These are phyloP conservation scores for Loris lydekkerianus DNA, from an alignment of 2,797 vertebrate species.

Conservation along the genomic window DNA sequence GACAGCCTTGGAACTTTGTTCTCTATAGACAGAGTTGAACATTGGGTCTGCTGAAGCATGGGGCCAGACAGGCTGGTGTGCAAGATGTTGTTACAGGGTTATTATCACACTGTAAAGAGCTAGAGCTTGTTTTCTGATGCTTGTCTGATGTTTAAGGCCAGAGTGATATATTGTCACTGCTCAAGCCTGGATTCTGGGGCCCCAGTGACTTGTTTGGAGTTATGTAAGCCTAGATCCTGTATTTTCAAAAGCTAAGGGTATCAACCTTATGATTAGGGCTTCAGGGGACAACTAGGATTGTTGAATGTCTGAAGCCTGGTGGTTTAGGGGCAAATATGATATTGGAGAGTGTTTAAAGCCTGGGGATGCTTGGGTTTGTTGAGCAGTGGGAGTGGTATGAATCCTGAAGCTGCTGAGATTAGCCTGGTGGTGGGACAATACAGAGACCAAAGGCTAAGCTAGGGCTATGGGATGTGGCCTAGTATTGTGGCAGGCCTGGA, in stretches of 20 bases:
- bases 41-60: not conserved
- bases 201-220: not conserved
- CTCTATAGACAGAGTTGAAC: not conserved
- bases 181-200: not conserved
- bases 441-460: not conserved
- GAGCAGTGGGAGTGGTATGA: too few relatives aligned
- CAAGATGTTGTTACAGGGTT: not conserved
- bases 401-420: too few relatives aligned
- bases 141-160: not conserved
- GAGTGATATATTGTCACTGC: not conserved
- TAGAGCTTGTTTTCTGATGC: not conserved
- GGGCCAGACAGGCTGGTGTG: not conserved
- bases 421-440: not conserved
- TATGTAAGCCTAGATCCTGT: not conserved
- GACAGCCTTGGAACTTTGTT: not conserved
- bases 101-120: not conserved
- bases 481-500: not conserved
- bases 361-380: too few relatives aligned
- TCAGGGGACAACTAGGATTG: too few relatives aligned
- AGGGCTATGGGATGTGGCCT: not conserved
- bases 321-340: too few relatives aligned
- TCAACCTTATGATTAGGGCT: not conserved
- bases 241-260: not conserved
- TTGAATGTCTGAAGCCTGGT: too few relatives aligned
- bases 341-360: too few relatives aligned